phyloP scores from a whole-genome alignment of 2,888 invertebrate genomes.

The Torymus tubicola region DNA sequence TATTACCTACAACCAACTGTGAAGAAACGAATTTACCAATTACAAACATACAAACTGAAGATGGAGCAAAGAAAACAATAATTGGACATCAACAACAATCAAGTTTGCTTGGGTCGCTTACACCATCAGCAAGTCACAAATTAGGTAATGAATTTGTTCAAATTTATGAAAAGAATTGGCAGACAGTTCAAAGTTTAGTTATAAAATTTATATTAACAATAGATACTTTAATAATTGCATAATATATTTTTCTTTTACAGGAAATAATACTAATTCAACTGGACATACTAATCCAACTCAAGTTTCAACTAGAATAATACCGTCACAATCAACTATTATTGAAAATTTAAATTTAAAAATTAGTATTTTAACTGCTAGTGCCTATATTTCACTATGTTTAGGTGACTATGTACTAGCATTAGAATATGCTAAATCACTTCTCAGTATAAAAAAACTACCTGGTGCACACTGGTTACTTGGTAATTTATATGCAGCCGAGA shows the following conservation, averaged over 20 bases:
- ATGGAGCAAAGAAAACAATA: slow-evolving; percentile 51
- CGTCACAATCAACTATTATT: slow-evolving; percentile 64
- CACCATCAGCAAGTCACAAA: slow-evolving; percentile 46
- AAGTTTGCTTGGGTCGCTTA: slow-evolving; percentile 55
- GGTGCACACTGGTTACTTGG: slow-evolving; percentile 87
- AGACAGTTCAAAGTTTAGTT: too few relatives aligned
- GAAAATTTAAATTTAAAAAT: slow-evolving; percentile 75
- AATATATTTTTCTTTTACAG: slow-evolving; percentile 14
- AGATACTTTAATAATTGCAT: too few relatives aligned
- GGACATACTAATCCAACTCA: slow-evolving; percentile 45
- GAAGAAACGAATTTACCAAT: slow-evolving; percentile 66
- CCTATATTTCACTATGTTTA: slow-evolving; percentile 90
- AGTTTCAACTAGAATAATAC: slow-evolving; percentile 57
- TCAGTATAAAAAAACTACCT: slow-evolving; percentile 85
- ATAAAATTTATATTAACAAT: too few relatives aligned
- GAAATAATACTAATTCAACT: slow-evolving; percentile 35
- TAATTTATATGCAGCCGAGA: slow-evolving; percentile 93
- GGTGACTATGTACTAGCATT: slow-evolving; percentile 90
- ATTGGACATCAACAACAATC: slow-evolving; percentile 50
- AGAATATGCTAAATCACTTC: slow-evolving; percentile 85
- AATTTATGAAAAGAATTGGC: neutral
- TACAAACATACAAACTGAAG: slow-evolving; percentile 47
- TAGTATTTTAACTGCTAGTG: slow-evolving; percentile 85
- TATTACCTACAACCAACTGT: slow-evolving; percentile 78
- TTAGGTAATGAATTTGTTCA: slow-evolving; percentile 42